phyloP scores from a whole-genome alignment of 64 coral and sea anemone genomes.

The Stichodactyla helianthus region DNA sequence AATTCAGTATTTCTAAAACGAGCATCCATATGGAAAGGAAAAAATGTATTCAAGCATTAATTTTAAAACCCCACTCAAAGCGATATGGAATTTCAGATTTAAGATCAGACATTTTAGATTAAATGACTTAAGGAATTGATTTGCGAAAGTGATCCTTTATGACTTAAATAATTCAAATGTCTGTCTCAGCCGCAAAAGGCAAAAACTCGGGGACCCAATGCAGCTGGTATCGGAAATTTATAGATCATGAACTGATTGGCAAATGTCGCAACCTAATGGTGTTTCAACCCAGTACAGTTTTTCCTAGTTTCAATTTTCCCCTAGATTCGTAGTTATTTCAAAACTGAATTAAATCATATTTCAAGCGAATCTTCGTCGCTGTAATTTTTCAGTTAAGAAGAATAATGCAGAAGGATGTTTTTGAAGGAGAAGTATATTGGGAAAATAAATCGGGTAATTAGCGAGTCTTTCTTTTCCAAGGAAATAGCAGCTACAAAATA shows the following conservation, averaged over 20 bases:
- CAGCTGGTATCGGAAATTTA: background rate
- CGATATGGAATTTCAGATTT: background rate
- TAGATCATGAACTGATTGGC: background rate
- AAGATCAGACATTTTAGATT: slow-evolving; percentile 5
- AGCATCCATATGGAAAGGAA: background rate
- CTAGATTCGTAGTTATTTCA: too few relatives aligned
- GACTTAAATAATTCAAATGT: slow-evolving; percentile 7
- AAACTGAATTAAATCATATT: too few relatives aligned
- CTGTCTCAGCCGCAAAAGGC: background rate
- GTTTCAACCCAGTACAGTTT: background rate
- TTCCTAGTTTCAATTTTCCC: background rate
- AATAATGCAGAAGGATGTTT: background rate
- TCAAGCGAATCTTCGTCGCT: background rate
- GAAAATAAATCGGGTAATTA: background rate
- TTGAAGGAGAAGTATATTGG: background rate
- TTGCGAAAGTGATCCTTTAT: slow-evolving; percentile 3
- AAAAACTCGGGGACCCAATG: background rate
- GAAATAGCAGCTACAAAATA: background rate
- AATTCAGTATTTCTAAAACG: background rate
- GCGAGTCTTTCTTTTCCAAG: background rate
- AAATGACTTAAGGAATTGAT: background rate
- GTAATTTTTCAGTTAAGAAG: background rate
- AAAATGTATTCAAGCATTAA: background rate
- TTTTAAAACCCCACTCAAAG: background rate
- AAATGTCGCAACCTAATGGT: background rate